Evolutionary conservation across 35 echinoderm and acorn worm species (phyloP).

Genomic region (Ophiothrix spiculata): DNA sequence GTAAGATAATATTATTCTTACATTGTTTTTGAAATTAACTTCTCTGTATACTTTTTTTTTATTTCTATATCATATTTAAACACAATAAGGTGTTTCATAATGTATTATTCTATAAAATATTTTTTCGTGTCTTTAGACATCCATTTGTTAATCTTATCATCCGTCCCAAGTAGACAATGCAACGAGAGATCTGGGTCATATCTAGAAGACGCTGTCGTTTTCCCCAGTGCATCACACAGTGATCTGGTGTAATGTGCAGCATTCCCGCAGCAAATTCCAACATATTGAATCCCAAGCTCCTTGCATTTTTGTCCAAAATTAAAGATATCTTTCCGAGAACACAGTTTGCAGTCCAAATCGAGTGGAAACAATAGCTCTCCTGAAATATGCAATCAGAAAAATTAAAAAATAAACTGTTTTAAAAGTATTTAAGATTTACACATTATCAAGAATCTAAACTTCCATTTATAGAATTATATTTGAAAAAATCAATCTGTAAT

Average conservation of each 20-base stretch:
- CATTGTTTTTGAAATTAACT: too few species aligned
- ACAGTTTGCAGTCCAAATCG: constrained; percentile 53
- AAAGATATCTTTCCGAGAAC: constrained; percentile 42
- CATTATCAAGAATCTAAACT: too few species aligned
- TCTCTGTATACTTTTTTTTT: too few species aligned
- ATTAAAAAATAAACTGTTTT: too few species aligned
- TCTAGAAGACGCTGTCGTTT: constrained; percentile 43
- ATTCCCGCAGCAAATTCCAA: constrained; percentile 84
- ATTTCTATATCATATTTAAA: too few species aligned
- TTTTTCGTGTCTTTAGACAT: background rate
- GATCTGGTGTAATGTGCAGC: constrained; percentile 50
- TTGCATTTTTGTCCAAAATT: constrained; percentile 60
- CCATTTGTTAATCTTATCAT: constrained; percentile 15
- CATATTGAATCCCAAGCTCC: constrained; percentile 59
- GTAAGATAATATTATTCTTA: too few species aligned
- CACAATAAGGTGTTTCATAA: too few species aligned
- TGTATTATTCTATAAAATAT: background rate
- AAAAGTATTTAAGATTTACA: too few species aligned
- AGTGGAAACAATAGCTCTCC: constrained; percentile 34
- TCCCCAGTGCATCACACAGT: constrained; percentile 56
- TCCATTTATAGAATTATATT: too few species aligned
- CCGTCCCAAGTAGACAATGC: constrained; percentile 50
- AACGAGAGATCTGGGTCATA: constrained; percentile 55
- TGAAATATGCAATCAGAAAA: too few species aligned
- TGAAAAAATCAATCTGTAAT: too few species aligned